A percentile compares a stretch with the other conserved stretches of the same genome.
phyloP scores from a whole-genome alignment of 2,113 vertebrate genomes.

The Bufo gargarizans region DNA sequence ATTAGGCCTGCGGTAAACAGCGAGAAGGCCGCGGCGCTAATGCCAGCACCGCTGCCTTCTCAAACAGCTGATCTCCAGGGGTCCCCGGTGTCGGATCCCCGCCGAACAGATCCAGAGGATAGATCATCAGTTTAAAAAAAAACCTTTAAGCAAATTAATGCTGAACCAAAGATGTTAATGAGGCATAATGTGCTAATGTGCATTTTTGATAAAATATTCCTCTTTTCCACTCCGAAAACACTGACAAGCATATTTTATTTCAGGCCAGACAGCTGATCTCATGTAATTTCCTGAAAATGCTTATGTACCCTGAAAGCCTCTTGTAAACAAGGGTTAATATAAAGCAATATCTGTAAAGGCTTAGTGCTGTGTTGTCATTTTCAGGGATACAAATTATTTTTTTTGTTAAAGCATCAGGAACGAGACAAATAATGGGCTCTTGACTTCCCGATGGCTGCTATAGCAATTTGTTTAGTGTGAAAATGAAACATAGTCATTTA shows the following conservation, averaged over 20 bases:
- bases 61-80: too few species aligned
- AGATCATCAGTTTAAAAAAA: too few species aligned
- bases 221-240: conserved; percentile 70
- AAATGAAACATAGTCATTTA: conserved; percentile 46
- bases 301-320: conserved; percentile 62
- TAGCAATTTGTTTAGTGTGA: conserved; percentile 48
- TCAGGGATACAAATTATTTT: conserved; percentile 50
- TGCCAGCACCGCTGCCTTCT: too few species aligned
- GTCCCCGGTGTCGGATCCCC: too few species aligned
- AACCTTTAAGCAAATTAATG: conserved; percentile 75
- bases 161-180: conserved; percentile 80
- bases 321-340: conserved; percentile 71
- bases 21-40: too few species aligned
- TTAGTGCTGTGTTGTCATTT: conserved; percentile 50
- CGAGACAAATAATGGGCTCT: conserved; percentile 55
- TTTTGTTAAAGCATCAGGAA: conserved; percentile 43
- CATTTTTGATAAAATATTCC: conserved; percentile 74
- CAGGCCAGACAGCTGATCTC: conserved; percentile 72
- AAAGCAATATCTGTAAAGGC: conserved; percentile 63
- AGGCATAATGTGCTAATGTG: conserved; percentile 83
- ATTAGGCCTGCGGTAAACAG: too few species aligned
- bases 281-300: conserved; percentile 69
- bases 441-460: conserved; percentile 59
- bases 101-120: too few species aligned
- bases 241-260: conserved; percentile 76